Percentiles rank a stretch among this genome's conserved stretches.
These are phyloP conservation scores for Pionites leucogaster DNA, from an alignment of 2,113 vertebrate species.

Conservation along the genomic window DNA sequence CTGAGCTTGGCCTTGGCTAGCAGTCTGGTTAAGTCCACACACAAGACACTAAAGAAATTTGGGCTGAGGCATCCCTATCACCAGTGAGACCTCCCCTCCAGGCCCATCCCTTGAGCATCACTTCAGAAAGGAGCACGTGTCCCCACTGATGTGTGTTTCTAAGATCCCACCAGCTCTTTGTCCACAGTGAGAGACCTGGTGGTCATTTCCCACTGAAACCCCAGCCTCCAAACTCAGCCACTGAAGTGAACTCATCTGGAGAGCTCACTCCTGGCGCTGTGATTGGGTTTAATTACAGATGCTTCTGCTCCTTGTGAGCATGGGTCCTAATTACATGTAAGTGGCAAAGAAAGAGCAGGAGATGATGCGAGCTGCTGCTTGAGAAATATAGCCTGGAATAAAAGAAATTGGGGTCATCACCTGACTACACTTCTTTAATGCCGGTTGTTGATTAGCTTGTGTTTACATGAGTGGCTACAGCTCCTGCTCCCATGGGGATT, in stretches of 20 bases:
- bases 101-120: background rate
- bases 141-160: fast-evolving
- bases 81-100: background rate
- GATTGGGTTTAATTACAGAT: slow-evolving; percentile 14
- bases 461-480: background rate
- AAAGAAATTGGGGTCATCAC: slow-evolving; percentile 50
- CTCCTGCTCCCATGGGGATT: background rate
- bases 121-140: fast-evolving
- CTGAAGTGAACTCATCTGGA: background rate
- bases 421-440: background rate
- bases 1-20: background rate
- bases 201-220: background rate
- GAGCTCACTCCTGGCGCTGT: fast-evolving
- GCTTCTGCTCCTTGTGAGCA: background rate
- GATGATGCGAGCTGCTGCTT: background rate
- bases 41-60: background rate
- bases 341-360: background rate
- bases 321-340: slow-evolving; percentile 18
- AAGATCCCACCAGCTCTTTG: background rate
- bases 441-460: slow-evolving; percentile 26
- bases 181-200: background rate
- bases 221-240: background rate
- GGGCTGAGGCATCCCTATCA: fast-evolving
- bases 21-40: background rate
- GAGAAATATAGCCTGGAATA: slow-evolving; percentile 41